A percentile compares a stretch with the other conserved stretches of the same genome.
Conservation (phyloP, 2,113 vertebrate genomes). For the Buteo buteo region DNA sequence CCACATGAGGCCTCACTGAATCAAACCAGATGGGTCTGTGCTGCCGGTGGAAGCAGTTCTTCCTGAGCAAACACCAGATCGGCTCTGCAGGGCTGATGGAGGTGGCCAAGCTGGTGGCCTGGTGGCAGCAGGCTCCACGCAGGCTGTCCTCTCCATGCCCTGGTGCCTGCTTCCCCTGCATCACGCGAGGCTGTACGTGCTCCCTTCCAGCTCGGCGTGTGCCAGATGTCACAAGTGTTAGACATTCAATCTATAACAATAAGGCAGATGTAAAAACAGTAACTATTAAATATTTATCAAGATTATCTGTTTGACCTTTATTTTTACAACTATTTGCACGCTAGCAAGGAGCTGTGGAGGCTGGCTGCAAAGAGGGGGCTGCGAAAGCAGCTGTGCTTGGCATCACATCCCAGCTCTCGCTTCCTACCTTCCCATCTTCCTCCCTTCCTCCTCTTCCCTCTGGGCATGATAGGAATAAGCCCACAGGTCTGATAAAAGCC, state of each 20-base stretch:
- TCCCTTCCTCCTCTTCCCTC: neutral
- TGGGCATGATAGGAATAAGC: neutral
- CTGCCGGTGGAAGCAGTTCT: neutral
- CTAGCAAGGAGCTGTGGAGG: neutral
- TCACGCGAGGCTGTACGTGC: neutral
- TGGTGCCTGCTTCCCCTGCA: neutral
- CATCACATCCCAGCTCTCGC: neutral
- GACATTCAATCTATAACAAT: neutral
- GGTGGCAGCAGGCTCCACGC: neutral
- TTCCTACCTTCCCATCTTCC: neutral
- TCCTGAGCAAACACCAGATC: neutral
- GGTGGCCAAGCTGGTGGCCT: neutral
- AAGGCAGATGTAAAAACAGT: constrained; percentile 9
- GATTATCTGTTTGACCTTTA: constrained; percentile 44
- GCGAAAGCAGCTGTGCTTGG: neutral
- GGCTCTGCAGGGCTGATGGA: neutral
- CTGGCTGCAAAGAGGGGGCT: neutral
- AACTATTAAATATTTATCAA: constrained; percentile 64
- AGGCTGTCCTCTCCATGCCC: neutral
- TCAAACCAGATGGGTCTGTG: neutral
- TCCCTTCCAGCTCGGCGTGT: neutral
- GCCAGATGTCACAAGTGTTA: neutral
- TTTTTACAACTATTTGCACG: constrained; percentile 18
- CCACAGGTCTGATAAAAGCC: neutral
- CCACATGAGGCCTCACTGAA: neutral